Percentiles rank a stretch among this genome's conserved stretches.
These are phyloP conservation scores for Sylvilagus bachmani DNA, from an alignment of 2,113 vertebrate genomes.

Conservation along the genomic window DNA sequence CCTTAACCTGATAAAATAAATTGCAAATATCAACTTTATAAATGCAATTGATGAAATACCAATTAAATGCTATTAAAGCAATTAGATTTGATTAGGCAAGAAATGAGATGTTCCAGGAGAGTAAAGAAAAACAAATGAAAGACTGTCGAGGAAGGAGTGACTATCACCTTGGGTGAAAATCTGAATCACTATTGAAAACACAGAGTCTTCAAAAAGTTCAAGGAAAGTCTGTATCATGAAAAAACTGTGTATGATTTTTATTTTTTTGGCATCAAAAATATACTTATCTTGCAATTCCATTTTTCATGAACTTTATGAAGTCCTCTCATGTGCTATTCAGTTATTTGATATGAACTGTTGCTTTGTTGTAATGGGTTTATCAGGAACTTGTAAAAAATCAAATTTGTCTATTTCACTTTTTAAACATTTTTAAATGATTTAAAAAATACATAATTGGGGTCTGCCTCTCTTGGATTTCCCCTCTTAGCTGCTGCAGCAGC, in stretches of 20 bases:
- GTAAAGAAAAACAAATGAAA: neutral
- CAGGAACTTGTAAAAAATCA: neutral
- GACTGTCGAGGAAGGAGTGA: neutral
- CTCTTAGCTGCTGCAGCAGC: no score
- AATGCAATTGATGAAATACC: neutral
- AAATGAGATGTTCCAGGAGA: neutral
- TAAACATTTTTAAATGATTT: neutral
- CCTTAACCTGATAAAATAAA: neutral
- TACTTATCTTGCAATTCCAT: no score
- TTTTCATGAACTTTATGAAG: no score
- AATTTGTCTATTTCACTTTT: neutral
- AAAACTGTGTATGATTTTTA: no score
- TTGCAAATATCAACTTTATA: neutral
- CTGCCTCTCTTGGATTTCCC: no score
- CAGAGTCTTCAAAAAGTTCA: no score
- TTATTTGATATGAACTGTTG: neutral
- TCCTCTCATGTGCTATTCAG: neutral
- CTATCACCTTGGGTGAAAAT: neutral
- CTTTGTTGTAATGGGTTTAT: neutral
- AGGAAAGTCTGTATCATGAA: no score
- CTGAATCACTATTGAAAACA: neutral
- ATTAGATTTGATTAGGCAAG: neutral
- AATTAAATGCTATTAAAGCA: neutral
- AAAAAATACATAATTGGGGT: no score
- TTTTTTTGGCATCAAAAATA: no score